Base-by-base conservation (phyloP, 2,113 vertebrate genomes). In the Salvator merianae region DNA sequence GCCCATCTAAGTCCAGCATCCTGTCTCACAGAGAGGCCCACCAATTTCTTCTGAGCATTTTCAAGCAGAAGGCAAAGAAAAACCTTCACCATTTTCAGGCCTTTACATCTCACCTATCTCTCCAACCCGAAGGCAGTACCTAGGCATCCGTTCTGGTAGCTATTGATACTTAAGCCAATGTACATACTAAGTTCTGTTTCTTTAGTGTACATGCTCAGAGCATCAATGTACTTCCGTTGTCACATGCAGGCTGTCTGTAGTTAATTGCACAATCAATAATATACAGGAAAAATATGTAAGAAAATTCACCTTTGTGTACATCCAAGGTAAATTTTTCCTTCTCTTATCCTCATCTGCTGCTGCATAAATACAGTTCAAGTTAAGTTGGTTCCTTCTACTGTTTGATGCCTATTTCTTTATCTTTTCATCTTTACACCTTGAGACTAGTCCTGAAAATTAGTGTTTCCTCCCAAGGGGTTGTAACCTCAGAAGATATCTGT, bases 391-490 rank as follows among this genome's bases (percentile, higher is more conserved):
- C 55, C 43, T 69, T 38, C 32, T 22, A 8, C 20, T 68, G 43
- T 13, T 76, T 5, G 30, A 13, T 55, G 7, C 28, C 16, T n/a
- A 36, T 13, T 4, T 22, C 43, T 16, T 66, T 66, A 75, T 66
- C 32, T 75, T 75, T 34, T 83, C 59, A 83, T 40, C 30, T 10
- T 3, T 32, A 40, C 26, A 24, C 24, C 63, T 77, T 77, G 47
- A 65, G 63, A 77, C 13, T 84, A 69, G 28, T 26, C 73, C 16
- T 77, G 63, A 77, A 30, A 76, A 83, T 76, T 53, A 77, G 26
- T 53, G 55, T 4, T 38, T 38, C 10, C 30, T 14, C 69, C 82
- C 43, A 16, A 84, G 34, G 62, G 26, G 26, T 38, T 38, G 14
- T 22, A 30, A 43, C 47, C 34, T 77, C 82, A 69, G 62, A 84